Percentiles rank a stretch among this genome's conserved stretches.
Evolutionary conservation across 2,113 vertebrate genomes (phyloP).

Genomic region (Siniperca chuatsi): DNA sequence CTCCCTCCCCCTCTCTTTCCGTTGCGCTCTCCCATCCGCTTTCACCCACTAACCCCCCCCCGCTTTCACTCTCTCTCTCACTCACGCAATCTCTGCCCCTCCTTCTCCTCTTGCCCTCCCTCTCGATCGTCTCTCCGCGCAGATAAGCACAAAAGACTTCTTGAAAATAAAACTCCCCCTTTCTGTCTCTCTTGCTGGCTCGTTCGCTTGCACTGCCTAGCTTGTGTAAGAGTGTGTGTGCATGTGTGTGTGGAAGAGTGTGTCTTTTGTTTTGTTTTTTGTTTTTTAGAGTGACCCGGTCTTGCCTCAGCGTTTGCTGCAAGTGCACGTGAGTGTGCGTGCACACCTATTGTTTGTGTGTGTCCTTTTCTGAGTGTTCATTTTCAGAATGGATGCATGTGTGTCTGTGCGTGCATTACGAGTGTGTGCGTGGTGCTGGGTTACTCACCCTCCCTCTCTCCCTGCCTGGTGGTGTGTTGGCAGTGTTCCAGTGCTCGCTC

Average conservation of each 20-base stretch:
- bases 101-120: constrained; percentile 54
- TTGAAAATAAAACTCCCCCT: constrained; percentile 78
- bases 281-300: constrained; percentile 60
- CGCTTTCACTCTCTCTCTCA: constrained; percentile 31
- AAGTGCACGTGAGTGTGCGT: constrained; percentile 60
- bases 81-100: constrained; percentile 65
- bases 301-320: constrained; percentile 73
- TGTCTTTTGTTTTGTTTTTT: constrained; percentile 53
- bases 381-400: constrained; percentile 39
- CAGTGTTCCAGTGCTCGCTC: constrained; percentile 89
- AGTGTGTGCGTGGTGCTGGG: constrained; percentile 50
- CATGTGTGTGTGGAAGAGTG: constrained; percentile 24
- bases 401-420: constrained; percentile 1
- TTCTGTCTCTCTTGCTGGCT: constrained; percentile 39
- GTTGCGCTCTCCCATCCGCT: constrained; percentile 70
- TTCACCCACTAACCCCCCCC: constrained; percentile 56
- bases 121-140: constrained; percentile 61
- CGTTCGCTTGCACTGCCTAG: constrained; percentile 34
- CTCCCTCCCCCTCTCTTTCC: constrained; percentile 50
- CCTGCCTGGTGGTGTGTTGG: constrained; percentile 87
- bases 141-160: constrained; percentile 81
- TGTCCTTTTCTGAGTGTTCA: constrained; percentile 52
- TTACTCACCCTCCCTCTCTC: constrained; percentile 81
- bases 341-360: constrained; percentile 67
- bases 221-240: constrained; percentile 50